Conservation (phyloP, 2,113 vertebrate species). For the Acanthochromis polyacanthus region DNA sequence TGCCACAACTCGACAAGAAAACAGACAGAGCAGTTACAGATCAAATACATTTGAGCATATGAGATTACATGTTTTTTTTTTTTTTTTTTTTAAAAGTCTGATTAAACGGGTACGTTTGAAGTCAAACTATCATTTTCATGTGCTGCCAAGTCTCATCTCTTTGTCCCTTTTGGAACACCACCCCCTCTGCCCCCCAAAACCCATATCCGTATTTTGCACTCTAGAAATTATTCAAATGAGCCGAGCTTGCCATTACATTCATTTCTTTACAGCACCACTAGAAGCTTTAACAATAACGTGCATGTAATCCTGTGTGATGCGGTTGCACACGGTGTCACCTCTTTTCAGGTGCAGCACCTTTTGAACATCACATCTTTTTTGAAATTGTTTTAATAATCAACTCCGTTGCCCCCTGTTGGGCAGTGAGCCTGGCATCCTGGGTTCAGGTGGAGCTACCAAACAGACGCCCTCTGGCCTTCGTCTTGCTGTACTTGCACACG, state of each 20-base stretch:
- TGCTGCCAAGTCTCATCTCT: constrained; percentile 50
- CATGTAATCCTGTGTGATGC: constrained; percentile 77
- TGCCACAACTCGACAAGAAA: constrained; percentile 31
- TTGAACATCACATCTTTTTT: constrained; percentile 70
- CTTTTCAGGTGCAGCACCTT: constrained; percentile 74
- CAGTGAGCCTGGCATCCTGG: constrained; percentile 23
- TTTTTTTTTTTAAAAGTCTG: constrained; percentile 22
- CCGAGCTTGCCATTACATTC: constrained; percentile 58
- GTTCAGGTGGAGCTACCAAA: constrained; percentile 50
- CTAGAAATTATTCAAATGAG: constrained; percentile 79
- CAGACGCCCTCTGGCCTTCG: constrained; percentile 43
- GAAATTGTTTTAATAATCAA: constrained; percentile 70
- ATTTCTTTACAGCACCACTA: constrained; percentile 74
- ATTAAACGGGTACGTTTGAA: constrained; percentile 64
- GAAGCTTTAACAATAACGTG: constrained; percentile 68
- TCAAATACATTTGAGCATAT: constrained; percentile 39
- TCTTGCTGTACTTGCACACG: constrained; percentile 56
- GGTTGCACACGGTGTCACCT: constrained; percentile 46
- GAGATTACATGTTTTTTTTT: constrained; percentile 21
- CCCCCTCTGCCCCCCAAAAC: constrained; percentile 25
- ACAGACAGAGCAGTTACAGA: constrained; percentile 10
- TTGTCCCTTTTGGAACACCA: constrained; percentile 36
- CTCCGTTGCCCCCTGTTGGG: constrained; percentile 52
- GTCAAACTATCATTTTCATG: constrained; percentile 57
- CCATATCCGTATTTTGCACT: constrained; percentile 61